Evolutionary conservation across 2,888 invertebrate genomes (phyloP).

Genomic region (Aplocera efformata): DNA sequence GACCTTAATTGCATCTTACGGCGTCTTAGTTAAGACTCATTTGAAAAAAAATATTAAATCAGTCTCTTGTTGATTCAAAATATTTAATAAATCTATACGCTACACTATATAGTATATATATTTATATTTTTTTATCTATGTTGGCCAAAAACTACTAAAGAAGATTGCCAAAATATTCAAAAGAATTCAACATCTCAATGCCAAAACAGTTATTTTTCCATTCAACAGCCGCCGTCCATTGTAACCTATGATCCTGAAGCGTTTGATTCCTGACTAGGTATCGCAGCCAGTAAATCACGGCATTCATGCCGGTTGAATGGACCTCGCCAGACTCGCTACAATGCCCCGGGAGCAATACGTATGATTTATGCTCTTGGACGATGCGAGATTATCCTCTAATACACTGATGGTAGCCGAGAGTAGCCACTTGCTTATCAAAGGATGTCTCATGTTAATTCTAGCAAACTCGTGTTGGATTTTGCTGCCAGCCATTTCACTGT

Average conservation of each 20-base stretch:
- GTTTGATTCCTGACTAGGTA: constrained; percentile 10
- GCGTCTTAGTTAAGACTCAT: too few species aligned
- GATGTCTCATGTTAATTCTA: not conserved
- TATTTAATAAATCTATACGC: too few species aligned
- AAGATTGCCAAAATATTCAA: too few species aligned
- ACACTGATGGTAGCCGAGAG: constrained; percentile 9
- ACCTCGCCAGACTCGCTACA: constrained; percentile 22
- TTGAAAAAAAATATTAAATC: too few species aligned
- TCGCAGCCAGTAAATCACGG: constrained; percentile 26
- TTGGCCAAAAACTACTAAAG: too few species aligned
- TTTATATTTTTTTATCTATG: too few species aligned
- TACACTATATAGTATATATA: too few species aligned
- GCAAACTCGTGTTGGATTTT: too few species aligned
- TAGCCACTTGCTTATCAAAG: constrained; percentile 3
- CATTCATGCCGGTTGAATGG: constrained; percentile 26
- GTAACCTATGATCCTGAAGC: constrained; percentile 3
- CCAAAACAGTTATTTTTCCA: not conserved
- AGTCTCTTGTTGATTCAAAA: too few species aligned
- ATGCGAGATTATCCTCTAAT: constrained; percentile 20
- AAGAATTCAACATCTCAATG: too few species aligned
- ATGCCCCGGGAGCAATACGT: constrained; percentile 28
- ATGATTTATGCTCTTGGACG: constrained; percentile 17
- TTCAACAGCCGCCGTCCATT: not conserved
- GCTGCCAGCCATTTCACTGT: too few species aligned
- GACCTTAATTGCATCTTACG: too few species aligned